Evolutionary conservation across 2,888 invertebrate genomes (phyloP).

Genomic region (Drosophila prolongata): DNA sequence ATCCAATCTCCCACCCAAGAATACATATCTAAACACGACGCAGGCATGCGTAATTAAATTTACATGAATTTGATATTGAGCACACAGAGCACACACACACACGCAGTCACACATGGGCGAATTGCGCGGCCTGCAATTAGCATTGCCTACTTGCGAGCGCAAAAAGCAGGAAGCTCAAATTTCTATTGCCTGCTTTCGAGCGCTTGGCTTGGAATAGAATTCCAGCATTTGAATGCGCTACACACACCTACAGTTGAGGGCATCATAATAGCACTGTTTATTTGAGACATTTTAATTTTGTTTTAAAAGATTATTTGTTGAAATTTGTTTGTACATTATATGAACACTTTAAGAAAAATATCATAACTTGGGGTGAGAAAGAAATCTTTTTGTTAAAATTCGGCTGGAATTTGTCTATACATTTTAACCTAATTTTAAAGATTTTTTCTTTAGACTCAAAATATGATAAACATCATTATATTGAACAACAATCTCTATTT

Average conservation of each 20-base stretch:
- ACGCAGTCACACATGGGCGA: constrained; percentile 2
- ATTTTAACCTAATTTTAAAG: no score
- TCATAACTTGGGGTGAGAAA: no score
- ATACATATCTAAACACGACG: constrained; percentile 66
- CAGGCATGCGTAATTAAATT: constrained; percentile 79
- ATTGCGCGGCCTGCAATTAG: constrained; percentile 56
- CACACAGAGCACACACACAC: constrained; percentile 43
- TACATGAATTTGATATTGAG: constrained; percentile 79
- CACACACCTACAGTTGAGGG: constrained; percentile 1
- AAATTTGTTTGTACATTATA: no score
- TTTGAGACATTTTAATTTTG: no score
- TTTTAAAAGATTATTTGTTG: no score
- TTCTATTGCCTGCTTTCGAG: constrained; percentile 57
- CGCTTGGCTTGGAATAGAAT: constrained; percentile 8
- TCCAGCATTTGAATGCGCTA: constrained; percentile 16
- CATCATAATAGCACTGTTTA: neutral
- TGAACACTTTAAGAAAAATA: no score
- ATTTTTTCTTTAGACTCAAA: no score
- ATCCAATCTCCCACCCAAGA: neutral
- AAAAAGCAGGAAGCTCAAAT: constrained; percentile 26
- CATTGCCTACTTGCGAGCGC: constrained; percentile 61
- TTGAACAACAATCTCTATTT: neutral
- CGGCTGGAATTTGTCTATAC: no score
- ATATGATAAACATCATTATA: no score
- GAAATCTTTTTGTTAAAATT: no score